phyloP scores from a whole-genome alignment of 1,140 invertebrate species.

The Micrasema longulum region DNA sequence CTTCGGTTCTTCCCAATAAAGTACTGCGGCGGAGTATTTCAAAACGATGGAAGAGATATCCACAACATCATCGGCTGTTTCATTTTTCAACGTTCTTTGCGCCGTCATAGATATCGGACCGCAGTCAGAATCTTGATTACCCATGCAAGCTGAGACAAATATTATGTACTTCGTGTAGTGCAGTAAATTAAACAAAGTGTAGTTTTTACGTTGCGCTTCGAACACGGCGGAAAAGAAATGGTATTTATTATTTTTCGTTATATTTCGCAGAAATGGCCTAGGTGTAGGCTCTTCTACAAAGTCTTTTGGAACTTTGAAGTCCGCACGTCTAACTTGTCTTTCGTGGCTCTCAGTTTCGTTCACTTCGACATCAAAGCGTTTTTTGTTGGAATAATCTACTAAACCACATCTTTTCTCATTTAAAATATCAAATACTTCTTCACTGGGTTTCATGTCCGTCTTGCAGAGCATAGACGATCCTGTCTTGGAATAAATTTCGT shows the following conservation, averaged over 20 bases:
- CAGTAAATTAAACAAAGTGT: slow-evolving; percentile 58
- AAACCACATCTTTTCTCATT: slow-evolving; percentile 27
- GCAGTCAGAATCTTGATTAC: slow-evolving; percentile 53
- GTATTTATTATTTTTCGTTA: slow-evolving; percentile 37
- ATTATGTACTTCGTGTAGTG: slow-evolving; percentile 68
- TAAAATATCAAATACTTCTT: slow-evolving; percentile 3
- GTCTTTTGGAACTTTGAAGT: slow-evolving; percentile 17
- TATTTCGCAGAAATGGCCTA: slow-evolving; percentile 22
- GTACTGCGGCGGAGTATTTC: slow-evolving; percentile 58
- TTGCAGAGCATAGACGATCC: slow-evolving; percentile 2
- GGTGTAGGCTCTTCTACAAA: slow-evolving; percentile 20
- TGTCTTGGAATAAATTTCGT: background rate
- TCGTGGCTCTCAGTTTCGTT: slow-evolving; percentile 3
- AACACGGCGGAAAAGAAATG: slow-evolving; percentile 44
- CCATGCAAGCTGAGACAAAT: slow-evolving; percentile 67
- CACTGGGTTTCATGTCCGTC: background rate
- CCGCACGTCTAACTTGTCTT: background rate
- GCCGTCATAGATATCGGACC: slow-evolving; percentile 29
- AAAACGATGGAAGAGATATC: slow-evolving; percentile 56
- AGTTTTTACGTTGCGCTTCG: slow-evolving; percentile 19
- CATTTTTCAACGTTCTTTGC: slow-evolving; percentile 35
- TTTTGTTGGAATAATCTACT: background rate
- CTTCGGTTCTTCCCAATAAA: slow-evolving; percentile 72
- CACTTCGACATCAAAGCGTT: background rate
- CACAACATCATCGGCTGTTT: slow-evolving; percentile 59